These are phyloP conservation scores for Nebria brevicollis DNA, from an alignment of 2,888 invertebrate species.

Conservation along the genomic window DNA sequence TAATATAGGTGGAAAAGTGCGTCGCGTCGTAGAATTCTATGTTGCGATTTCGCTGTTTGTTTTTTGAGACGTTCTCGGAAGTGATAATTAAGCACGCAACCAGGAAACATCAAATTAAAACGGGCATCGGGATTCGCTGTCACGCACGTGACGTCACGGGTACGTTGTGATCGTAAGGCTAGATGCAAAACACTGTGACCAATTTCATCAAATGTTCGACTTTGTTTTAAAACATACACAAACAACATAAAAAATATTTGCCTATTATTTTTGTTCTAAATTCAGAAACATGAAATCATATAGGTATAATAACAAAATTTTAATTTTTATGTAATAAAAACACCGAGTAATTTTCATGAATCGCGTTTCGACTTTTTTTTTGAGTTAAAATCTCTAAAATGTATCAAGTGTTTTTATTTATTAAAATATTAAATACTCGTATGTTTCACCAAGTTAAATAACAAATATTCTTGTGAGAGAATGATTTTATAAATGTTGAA, in stretches of 20 bases:
- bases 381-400: no score
- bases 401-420: no score
- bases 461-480: no score
- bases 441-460: no score
- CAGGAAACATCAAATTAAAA: conserved; percentile 47
- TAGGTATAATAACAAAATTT: no score
- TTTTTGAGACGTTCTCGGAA: conserved; percentile 39
- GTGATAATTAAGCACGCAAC: conserved; percentile 45
- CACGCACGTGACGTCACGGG: conserved; percentile 35
- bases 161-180: not conserved
- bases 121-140: conserved; percentile 36
- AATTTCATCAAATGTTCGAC: no score
- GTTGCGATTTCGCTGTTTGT: conserved; percentile 29
- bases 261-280: not conserved
- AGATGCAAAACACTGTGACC: not conserved
- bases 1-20: conserved; percentile 12
- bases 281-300: no score
- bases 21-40: conserved; percentile 32
- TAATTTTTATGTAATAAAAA: no score
- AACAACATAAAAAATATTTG: not conserved
- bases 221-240: not conserved
- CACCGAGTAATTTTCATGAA: not conserved
- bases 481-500: no score
- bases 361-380: no score
- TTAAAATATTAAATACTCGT: no score